Percentiles rank a stretch among this genome's conserved stretches.
phyloP scores from a whole-genome alignment of 1,140 invertebrate genomes.

The Oedothorax gibbosus region DNA sequence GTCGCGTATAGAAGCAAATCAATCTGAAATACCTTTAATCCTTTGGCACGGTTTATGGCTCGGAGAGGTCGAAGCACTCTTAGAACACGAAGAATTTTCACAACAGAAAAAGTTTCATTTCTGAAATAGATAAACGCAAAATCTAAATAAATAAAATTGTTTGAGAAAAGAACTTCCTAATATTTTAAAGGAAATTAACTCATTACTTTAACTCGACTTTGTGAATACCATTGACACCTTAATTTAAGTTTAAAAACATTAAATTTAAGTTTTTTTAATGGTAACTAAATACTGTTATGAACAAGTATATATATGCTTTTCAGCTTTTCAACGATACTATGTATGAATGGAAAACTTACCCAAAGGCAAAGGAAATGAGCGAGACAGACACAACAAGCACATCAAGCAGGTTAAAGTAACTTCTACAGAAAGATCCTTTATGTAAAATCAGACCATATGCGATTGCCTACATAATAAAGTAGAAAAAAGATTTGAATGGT shows the following conservation, averaged over 20 bases:
- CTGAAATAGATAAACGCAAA: constrained; percentile 72
- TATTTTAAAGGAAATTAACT: too few relatives aligned
- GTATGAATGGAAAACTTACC: constrained; percentile 78
- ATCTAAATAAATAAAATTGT: too few relatives aligned
- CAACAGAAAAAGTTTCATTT: constrained; percentile 95
- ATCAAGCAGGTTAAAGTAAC: constrained; percentile 98
- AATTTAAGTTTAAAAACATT: too few relatives aligned
- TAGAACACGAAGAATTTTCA: constrained; percentile 98
- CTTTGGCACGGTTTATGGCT: constrained; percentile 99
- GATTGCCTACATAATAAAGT: constrained; percentile 75
- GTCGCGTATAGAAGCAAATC: too few relatives aligned
- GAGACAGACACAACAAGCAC: constrained; percentile 98
- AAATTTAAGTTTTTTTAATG: too few relatives aligned
- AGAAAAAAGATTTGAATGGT: too few relatives aligned
- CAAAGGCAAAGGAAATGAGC: constrained; percentile 92
- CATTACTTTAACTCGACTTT: too few relatives aligned
- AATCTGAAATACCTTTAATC: constrained; percentile 96
- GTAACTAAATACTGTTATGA: too few relatives aligned
- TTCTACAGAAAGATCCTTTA: constrained; percentile 97
- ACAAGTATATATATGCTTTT: too few relatives aligned
- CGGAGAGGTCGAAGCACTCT: constrained; percentile 96
- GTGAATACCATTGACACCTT: too few relatives aligned
- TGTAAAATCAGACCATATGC: constrained; percentile 97
- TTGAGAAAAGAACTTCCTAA: too few relatives aligned
- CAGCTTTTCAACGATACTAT: too few relatives aligned